A percentile compares a stretch with the other conserved stretches of the same genome.
Conservation (phyloP, 2,113 vertebrate genomes). For the Castor canadensis region DNA sequence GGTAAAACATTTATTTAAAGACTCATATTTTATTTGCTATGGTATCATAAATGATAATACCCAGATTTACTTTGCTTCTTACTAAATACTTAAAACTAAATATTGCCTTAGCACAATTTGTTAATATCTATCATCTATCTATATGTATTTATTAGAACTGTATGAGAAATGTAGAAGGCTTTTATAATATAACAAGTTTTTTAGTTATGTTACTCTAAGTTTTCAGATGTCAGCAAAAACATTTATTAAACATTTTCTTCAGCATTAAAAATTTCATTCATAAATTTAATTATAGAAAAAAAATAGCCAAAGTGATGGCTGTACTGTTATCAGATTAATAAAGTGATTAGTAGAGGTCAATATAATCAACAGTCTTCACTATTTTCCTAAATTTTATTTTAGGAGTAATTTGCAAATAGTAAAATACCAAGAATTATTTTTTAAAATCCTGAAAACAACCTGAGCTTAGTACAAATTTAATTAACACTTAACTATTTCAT, state of each 20-base stretch:
- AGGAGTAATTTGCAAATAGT: background rate
- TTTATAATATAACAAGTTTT: background rate
- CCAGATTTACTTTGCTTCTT: background rate
- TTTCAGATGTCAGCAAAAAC: background rate
- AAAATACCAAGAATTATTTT: background rate
- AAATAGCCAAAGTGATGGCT: no score
- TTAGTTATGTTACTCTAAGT: background rate
- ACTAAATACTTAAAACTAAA: background rate
- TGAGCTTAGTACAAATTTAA: background rate
- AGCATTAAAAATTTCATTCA: background rate
- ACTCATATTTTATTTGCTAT: conserved; percentile 15
- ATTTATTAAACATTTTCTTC: no score
- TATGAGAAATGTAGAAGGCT: background rate
- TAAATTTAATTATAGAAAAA: background rate
- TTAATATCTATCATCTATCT: no score
- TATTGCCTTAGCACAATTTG: background rate
- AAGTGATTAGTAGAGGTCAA: background rate
- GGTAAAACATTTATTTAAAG: background rate
- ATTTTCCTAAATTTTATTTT: background rate
- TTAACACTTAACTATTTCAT: background rate
- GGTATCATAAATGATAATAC: background rate
- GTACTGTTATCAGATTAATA: background rate
- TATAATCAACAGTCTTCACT: background rate
- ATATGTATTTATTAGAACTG: background rate
- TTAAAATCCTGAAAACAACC: background rate